Conservation (phyloP, 2,113 vertebrate genomes). For the Grallaria varia region DNA sequence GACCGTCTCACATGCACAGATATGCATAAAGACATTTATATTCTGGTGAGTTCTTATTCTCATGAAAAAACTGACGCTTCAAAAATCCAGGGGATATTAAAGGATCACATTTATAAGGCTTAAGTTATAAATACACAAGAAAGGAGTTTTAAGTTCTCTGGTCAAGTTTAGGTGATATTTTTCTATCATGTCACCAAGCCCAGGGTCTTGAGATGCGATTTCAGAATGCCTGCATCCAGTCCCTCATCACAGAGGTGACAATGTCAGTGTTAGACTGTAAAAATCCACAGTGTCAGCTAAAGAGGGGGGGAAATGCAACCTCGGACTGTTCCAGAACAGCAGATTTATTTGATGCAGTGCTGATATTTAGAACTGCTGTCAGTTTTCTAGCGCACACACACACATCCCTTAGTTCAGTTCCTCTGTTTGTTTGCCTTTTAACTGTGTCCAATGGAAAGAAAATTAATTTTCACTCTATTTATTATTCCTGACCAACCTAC, state of each 20-base stretch:
- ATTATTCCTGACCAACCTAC: neutral
- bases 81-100: neutral
- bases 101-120: neutral
- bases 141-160: neutral
- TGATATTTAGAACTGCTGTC: neutral
- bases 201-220: neutral
- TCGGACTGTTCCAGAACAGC: neutral
- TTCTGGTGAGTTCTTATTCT: neutral
- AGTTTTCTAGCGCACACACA: neutral
- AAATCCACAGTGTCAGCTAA: neutral
- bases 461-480: neutral
- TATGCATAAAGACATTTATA: neutral
- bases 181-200: neutral
- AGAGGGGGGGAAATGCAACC: neutral
- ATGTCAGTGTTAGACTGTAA: neutral
- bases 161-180: neutral
- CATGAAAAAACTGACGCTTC: neutral
- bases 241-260: neutral
- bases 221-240: neutral
- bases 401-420: neutral
- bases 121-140: neutral
- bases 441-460: neutral
- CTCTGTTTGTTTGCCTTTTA: neutral
- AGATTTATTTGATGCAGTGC: neutral
- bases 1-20: neutral